A percentile compares a stretch with the other conserved stretches of the same genome.
Evolutionary conservation across 2,113 vertebrate species (phyloP).

Genomic region (Penelope pileata): DNA sequence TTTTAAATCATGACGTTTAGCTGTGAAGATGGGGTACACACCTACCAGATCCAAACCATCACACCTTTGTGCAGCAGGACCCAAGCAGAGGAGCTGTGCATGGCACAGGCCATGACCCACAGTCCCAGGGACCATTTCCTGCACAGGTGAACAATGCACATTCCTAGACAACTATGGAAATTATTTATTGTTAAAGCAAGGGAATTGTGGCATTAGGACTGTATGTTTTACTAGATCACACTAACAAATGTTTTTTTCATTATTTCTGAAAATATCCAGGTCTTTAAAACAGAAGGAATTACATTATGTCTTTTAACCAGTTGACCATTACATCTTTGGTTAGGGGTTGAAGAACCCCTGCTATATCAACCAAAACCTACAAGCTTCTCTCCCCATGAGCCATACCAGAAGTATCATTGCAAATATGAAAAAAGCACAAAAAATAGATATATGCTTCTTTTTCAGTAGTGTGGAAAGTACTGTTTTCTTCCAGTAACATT

Average conservation of each 20-base stretch:
- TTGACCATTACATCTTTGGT: neutral
- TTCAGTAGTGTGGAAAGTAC: neutral
- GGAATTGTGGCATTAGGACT: neutral
- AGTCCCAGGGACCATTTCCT: fast-evolving
- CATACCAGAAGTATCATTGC: neutral
- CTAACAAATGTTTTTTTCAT: neutral
- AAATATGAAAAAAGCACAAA: neutral
- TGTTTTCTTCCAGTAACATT: neutral
- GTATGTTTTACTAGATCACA: neutral
- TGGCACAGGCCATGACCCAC: neutral
- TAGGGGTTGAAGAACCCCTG: neutral
- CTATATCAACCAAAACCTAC: neutral
- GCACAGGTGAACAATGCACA: neutral
- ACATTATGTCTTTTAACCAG: neutral
- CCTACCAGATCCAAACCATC: neutral
- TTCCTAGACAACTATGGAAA: neutral
- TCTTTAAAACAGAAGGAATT: neutral
- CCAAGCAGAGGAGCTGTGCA: neutral
- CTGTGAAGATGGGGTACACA: neutral
- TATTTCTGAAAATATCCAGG: neutral
- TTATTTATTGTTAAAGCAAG: neutral
- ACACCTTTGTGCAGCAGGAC: neutral
- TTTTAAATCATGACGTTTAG: too few relatives aligned
- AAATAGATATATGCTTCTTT: too few relatives aligned
- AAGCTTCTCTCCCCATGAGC: neutral